These are phyloP conservation scores for Vimba vimba DNA, from an alignment of 2,113 vertebrate species.

Conservation along the genomic window DNA sequence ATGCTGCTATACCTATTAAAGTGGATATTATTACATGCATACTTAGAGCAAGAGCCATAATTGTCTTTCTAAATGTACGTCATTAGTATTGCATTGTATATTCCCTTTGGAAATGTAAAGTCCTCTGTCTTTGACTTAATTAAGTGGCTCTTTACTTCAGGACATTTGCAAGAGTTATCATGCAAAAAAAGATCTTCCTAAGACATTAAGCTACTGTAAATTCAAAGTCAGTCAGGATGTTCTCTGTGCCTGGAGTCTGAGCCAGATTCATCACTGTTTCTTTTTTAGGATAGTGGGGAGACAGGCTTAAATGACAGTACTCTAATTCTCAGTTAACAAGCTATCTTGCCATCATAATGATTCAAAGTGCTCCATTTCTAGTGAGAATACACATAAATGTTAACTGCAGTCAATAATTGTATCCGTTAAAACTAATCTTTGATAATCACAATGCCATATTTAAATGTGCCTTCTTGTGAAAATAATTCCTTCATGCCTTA, in stretches of 20 bases:
- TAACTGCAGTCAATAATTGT: too few relatives aligned
- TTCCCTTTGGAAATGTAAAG: constrained; percentile 29
- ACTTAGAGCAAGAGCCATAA: not conserved
- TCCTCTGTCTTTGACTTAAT: constrained; percentile 17
- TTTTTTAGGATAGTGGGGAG: constrained; percentile 31
- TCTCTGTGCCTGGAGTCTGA: constrained; percentile 19
- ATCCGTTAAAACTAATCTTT: too few relatives aligned
- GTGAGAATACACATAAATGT: not conserved
- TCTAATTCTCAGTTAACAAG: constrained; percentile 37
- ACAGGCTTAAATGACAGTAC: constrained; percentile 29
- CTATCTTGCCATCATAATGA: constrained; percentile 14
- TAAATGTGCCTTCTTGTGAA: too few relatives aligned
- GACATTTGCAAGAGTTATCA: constrained; percentile 20
- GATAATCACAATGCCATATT: too few relatives aligned
- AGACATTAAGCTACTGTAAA: constrained; percentile 13
- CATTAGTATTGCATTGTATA: constrained; percentile 8
- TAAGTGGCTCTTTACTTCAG: constrained; percentile 11
- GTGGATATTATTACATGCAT: not conserved
- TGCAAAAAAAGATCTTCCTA: not conserved
- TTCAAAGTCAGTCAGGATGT: constrained; percentile 37
- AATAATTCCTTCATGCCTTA: too few relatives aligned
- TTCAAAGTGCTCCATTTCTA: not conserved
- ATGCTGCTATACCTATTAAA: not conserved
- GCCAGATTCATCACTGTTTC: constrained; percentile 29
- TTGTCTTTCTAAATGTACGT: not conserved